Percentiles rank a stretch among this genome's conserved stretches.
phyloP scores from a whole-genome alignment of 1,140 invertebrate species.

The Ephestia elutella region DNA sequence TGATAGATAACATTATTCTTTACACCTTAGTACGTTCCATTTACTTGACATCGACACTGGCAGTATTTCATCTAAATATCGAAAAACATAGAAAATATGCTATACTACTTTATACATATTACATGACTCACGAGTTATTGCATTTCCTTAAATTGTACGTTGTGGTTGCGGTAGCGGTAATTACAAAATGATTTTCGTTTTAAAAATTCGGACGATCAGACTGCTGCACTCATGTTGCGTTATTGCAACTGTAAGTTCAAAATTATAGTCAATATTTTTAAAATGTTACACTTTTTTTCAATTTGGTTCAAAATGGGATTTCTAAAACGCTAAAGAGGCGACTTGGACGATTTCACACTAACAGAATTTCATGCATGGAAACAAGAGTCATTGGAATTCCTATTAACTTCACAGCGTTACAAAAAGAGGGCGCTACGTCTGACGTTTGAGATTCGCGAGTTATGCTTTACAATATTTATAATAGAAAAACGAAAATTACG shows the following conservation, averaged over 20 bases:
- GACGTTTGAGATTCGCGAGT: constrained; percentile 8
- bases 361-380: no score
- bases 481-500: constrained; percentile 5
- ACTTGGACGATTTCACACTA: no score
- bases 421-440: not conserved
- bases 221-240: not conserved
- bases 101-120: constrained; percentile 66
- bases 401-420: not conserved
- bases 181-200: not conserved
- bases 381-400: no score
- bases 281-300: no score
- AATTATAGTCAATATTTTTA: no score
- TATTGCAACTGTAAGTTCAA: no score
- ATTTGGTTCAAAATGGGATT: no score
- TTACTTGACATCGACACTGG: constrained; percentile 51
- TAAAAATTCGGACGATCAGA: not conserved
- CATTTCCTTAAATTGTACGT: constrained; percentile 54
- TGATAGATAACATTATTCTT: constrained; percentile 16
- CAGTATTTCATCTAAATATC: constrained; percentile 68
- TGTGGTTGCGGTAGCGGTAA: constrained; percentile 16
- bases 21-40: constrained; percentile 25
- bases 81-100: constrained; percentile 69
- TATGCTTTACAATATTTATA: not conserved
- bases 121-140: constrained; percentile 68
- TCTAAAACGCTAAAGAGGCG: no score